Evolutionary conservation across 2,888 invertebrate genomes (phyloP).

Genomic region (Leucophora obtusa): DNA sequence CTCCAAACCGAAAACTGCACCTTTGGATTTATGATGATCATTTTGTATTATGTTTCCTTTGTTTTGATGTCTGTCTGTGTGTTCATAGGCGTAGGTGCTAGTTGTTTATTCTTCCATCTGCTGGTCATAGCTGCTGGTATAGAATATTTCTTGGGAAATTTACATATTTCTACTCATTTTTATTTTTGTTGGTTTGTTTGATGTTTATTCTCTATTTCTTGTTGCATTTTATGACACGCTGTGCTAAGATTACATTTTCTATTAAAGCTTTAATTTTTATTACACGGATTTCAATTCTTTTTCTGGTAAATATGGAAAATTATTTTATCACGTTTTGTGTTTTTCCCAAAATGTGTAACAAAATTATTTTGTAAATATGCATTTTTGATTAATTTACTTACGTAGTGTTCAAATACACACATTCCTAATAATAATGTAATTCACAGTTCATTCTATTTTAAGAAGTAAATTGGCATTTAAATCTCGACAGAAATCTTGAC

Average conservation of each 20-base stretch:
- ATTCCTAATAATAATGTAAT: too few relatives aligned
- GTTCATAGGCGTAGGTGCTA: not conserved
- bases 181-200: not conserved
- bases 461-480: too few relatives aligned
- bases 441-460: too few relatives aligned
- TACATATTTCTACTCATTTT: constrained; percentile 18
- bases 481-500: too few relatives aligned
- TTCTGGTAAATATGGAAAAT: constrained; percentile 24
- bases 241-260: constrained; percentile 32
- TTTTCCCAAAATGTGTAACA: not conserved
- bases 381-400: too few relatives aligned
- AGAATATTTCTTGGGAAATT: not conserved
- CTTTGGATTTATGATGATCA: constrained; percentile 14
- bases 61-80: constrained; percentile 1
- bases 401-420: too few relatives aligned
- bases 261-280: constrained; percentile 16
- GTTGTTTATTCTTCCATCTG: constrained; percentile 30
- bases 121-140: not conserved
- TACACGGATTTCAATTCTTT: not conserved
- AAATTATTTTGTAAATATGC: not conserved
- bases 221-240: constrained; percentile 25
- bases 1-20: not conserved
- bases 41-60: constrained; percentile 8
- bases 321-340: constrained; percentile 33
- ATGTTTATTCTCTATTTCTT: constrained; percentile 22